Conservation (phyloP, 2,113 vertebrate species). For the Montifringilla adamsi region DNA sequence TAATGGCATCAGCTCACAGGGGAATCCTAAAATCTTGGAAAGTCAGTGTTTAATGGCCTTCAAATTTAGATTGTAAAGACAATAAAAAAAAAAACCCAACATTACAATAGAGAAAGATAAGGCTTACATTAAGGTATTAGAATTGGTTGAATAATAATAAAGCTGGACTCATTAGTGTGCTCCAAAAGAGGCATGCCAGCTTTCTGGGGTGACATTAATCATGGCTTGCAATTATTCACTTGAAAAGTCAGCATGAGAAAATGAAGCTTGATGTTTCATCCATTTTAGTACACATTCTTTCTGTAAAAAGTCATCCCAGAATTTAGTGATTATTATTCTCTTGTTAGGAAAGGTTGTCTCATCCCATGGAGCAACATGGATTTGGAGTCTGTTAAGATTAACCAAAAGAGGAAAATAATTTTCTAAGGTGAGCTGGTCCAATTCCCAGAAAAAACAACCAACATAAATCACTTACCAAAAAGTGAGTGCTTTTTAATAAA, state of each 20-base stretch:
- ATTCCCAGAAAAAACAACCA: not conserved
- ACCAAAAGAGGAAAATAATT: not conserved
- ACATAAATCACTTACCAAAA: not conserved
- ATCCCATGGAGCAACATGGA: not conserved
- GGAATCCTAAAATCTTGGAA: not conserved
- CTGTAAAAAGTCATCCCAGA: not conserved
- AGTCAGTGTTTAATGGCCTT: not conserved
- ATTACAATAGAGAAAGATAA: not conserved
- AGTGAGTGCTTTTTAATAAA: not conserved
- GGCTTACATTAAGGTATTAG: not conserved
- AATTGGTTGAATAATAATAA: constrained; percentile 6
- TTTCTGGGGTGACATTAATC: constrained; percentile 50
- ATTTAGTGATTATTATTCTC: not conserved
- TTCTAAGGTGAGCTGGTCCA: not conserved
- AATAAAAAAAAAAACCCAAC: not conserved
- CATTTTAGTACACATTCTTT: constrained; percentile 19
- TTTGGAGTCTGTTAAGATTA: not conserved
- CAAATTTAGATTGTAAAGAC: not conserved
- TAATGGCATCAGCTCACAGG: not conserved
- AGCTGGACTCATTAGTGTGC: constrained; percentile 1
- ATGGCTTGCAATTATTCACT: constrained; percentile 43
- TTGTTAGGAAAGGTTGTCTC: not conserved
- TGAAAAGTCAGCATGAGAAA: constrained; percentile 47
- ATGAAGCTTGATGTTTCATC: constrained; percentile 8
- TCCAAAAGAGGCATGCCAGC: constrained; percentile 30